phyloP scores from a whole-genome alignment of 2,113 vertebrate genomes.

The Xiphophorus couchianus region DNA sequence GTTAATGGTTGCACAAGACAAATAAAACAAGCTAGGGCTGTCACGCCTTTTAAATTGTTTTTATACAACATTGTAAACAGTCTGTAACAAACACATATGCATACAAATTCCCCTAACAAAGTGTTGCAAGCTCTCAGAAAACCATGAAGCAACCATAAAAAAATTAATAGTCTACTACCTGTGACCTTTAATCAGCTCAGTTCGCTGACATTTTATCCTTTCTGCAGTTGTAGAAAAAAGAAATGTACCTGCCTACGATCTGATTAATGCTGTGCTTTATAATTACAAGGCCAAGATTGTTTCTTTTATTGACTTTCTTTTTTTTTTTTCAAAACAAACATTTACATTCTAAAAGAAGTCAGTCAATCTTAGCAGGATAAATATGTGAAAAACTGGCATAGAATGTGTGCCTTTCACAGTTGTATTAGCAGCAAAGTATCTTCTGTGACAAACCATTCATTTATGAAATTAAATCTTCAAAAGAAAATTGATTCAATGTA shows the following conservation, averaged over 20 bases:
- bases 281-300: not conserved
- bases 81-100: not conserved
- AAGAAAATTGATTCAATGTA: not conserved
- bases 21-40: conserved; percentile 30
- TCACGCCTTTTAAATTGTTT: too few relatives aligned
- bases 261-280: not conserved
- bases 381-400: conserved; percentile 2
- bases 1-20: conserved; percentile 26
- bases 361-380: not conserved
- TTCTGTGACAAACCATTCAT: conserved; percentile 1
- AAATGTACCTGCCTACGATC: not conserved
- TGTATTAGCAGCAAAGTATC: not conserved
- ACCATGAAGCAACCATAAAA: not conserved
- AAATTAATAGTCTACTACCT: not conserved
- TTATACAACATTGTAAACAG: too few relatives aligned
- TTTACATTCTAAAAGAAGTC: too few relatives aligned
- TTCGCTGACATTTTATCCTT: conserved; percentile 4
- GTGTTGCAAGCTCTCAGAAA: not conserved
- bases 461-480: conserved; percentile 1
- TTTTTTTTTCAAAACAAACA: too few relatives aligned
- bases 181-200: conserved; percentile 4
- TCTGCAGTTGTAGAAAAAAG: conserved; percentile 1
- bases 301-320: too few relatives aligned
- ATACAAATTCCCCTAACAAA: not conserved
- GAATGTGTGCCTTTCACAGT: not conserved